These are phyloP conservation scores for Margarornis squamiger DNA, from an alignment of 2,797 vertebrate genomes.

Conservation along the genomic window DNA sequence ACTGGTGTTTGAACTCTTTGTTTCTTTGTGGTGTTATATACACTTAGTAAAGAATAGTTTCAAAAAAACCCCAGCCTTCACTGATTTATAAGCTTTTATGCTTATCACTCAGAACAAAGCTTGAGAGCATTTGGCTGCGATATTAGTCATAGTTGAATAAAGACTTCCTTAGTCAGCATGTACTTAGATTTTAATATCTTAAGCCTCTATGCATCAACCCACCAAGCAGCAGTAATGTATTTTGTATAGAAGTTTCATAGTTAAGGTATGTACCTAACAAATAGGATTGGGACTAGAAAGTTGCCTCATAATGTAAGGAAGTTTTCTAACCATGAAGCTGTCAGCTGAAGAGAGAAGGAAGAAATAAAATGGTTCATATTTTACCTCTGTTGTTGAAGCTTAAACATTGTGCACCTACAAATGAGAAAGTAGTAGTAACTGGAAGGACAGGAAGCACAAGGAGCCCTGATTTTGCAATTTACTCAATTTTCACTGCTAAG, in stretches of 20 bases:
- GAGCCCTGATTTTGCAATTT: background rate
- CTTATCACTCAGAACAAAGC: background rate
- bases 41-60: background rate
- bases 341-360: background rate
- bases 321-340: background rate
- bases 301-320: background rate
- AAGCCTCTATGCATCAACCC: background rate
- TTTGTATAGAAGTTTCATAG: background rate
- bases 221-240: background rate
- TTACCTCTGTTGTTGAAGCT: background rate
- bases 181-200: background rate
- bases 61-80: rapidly evolving
- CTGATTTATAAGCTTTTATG: slow-evolving; percentile 11
- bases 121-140: background rate
- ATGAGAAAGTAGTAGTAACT: background rate
- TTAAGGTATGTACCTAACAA: background rate
- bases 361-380: background rate
- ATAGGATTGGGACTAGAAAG: background rate
- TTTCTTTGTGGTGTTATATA: background rate
- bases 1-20: slow-evolving; percentile 22
- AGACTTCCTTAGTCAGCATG: background rate
- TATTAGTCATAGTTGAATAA: background rate
- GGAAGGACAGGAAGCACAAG: background rate
- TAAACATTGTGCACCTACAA: background rate
- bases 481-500: background rate